Percentiles rank a stretch among this genome's conserved stretches.
Evolutionary conservation across 2,888 invertebrate species (phyloP).

Genomic region (Euzetes globulus): DNA sequence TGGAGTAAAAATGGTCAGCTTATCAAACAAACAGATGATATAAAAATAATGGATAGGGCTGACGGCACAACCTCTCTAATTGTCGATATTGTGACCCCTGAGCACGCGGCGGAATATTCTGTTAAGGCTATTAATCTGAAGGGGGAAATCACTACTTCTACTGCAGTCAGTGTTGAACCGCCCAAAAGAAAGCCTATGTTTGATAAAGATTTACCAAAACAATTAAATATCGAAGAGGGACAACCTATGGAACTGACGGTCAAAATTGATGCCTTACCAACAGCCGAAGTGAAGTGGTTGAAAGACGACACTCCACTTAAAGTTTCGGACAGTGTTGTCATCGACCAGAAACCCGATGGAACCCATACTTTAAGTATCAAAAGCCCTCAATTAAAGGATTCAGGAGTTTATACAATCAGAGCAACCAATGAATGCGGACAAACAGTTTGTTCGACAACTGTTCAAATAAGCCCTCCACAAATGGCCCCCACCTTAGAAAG

Average conservation of each 20-base stretch:
- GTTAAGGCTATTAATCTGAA: constrained; percentile 65
- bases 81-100: constrained; percentile 51
- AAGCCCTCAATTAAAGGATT: constrained; percentile 25
- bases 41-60: constrained; percentile 56
- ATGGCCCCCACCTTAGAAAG: constrained; percentile 19
- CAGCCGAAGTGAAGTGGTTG: constrained; percentile 42
- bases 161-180: constrained; percentile 35
- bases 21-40: constrained; percentile 41
- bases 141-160: constrained; percentile 52
- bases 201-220: constrained; percentile 37
- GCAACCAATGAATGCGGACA: constrained; percentile 36
- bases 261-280: constrained; percentile 67
- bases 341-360: constrained; percentile 8
- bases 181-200: constrained; percentile 52
- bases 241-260: constrained; percentile 68
- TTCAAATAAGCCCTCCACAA: constrained; percentile 29
- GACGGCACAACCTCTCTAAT: constrained; percentile 67
- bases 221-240: constrained; percentile 60
- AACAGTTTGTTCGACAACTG: constrained; percentile 25
- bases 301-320: constrained; percentile 40
- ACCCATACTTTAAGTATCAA: constrained; percentile 18
- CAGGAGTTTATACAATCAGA: constrained; percentile 34
- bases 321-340: not conserved
- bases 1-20: constrained; percentile 51
- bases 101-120: constrained; percentile 76